Percentiles rank a stretch among this genome's conserved stretches.
phyloP scores from a whole-genome alignment of 2,113 vertebrate genomes.

The Phasianus colchicus region DNA sequence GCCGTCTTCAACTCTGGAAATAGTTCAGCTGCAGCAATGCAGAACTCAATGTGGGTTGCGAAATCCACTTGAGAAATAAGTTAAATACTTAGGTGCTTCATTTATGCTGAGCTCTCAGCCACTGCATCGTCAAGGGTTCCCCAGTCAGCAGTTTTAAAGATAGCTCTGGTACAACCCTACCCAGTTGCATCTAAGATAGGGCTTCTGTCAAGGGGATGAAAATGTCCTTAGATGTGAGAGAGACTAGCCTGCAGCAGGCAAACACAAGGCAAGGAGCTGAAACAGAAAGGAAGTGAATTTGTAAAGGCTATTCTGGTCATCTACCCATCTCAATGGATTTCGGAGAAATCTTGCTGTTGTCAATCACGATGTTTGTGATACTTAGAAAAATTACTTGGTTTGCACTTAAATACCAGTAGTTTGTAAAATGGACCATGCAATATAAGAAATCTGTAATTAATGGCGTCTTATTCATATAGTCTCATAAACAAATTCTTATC shows the following conservation, averaged over 20 bases:
- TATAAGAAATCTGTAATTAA: not conserved
- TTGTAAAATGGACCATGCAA: not conserved
- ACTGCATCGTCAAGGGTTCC: not conserved
- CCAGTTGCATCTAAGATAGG: not conserved
- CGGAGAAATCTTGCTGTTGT: not conserved
- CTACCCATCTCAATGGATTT: not conserved
- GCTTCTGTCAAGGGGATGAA: not conserved
- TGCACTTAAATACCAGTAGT: not conserved
- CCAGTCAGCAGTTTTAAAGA: slow-evolving; percentile 16
- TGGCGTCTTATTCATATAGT: not conserved
- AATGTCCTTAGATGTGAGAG: not conserved
- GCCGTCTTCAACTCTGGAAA: not conserved
- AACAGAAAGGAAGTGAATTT: not conserved
- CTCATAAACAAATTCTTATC: not conserved
- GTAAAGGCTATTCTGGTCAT: not conserved
- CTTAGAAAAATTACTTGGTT: not conserved
- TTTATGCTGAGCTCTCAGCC: not conserved
- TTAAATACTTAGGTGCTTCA: not conserved
- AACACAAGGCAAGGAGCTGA: not conserved
- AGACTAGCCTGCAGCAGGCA: not conserved
- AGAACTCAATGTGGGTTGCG: not conserved
- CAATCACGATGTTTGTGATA: not conserved
- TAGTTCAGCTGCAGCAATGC: not conserved
- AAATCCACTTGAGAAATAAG: slow-evolving; percentile 7
- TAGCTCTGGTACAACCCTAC: not conserved